Evolutionary conservation across 2,113 vertebrate genomes (phyloP).

Genomic region (Cyanoramphus novaezelandiae): DNA sequence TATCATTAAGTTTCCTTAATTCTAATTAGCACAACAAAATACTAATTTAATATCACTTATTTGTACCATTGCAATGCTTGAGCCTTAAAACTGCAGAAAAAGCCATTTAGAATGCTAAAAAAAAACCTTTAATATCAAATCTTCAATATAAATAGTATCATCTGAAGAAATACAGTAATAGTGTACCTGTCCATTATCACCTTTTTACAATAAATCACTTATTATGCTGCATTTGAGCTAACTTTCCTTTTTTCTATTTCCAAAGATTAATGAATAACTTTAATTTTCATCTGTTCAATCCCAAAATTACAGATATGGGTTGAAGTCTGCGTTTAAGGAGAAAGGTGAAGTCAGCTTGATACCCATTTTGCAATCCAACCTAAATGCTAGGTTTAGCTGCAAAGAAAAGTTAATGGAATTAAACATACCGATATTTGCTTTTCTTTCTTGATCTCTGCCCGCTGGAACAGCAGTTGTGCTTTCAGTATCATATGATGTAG

Average conservation of each 20-base stretch:
- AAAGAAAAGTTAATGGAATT: neutral
- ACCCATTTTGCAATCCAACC: neutral
- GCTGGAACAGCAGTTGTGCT: neutral
- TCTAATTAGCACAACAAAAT: neutral
- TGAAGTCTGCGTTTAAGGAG: neutral
- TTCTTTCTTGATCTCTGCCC: conserved; percentile 31
- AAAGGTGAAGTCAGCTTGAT: neutral
- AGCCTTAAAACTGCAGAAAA: neutral
- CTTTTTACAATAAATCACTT: neutral
- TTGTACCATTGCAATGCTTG: neutral
- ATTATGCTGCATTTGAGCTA: neutral
- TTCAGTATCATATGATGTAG: neutral
- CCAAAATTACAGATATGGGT: neutral
- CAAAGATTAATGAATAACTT: neutral
- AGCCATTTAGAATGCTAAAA: neutral
- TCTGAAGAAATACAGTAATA: neutral
- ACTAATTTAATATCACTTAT: neutral
- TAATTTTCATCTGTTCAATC: neutral
- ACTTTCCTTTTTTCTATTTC: neutral
- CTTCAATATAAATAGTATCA: neutral
- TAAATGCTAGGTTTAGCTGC: neutral
- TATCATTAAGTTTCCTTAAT: neutral
- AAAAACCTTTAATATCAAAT: neutral
- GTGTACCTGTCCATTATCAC: neutral
- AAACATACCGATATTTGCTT: conserved; percentile 74